A percentile compares a stretch with the other conserved stretches of the same genome.
Evolutionary conservation across 2,113 vertebrate species (phyloP).

Genomic region (Gymnarchus niloticus): DNA sequence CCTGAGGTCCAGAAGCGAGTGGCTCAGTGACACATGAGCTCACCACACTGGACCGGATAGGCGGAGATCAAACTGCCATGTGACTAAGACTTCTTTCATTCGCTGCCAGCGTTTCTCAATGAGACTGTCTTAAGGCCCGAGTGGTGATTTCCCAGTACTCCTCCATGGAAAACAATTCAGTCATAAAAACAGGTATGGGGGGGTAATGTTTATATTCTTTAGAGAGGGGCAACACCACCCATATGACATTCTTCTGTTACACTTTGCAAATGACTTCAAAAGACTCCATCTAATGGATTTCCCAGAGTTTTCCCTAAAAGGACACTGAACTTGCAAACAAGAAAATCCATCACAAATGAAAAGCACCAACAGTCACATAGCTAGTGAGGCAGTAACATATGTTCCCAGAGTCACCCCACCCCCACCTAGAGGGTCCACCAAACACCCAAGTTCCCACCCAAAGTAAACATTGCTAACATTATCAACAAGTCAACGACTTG

Average conservation of each 20-base stretch:
- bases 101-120: constrained; percentile 54
- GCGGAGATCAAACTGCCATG: constrained; percentile 54
- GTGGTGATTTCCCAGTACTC: constrained; percentile 21
- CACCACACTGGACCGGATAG: constrained; percentile 47
- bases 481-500: not conserved
- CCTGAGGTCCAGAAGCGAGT: constrained; percentile 60
- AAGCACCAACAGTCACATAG: not conserved
- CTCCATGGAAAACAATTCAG: constrained; percentile 2
- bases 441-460: not conserved
- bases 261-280: constrained; percentile 23
- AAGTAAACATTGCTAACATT: not conserved
- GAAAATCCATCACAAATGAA: not conserved
- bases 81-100: constrained; percentile 50
- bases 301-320: not conserved
- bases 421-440: not conserved
- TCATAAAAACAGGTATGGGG: not conserved
- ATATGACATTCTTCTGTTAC: not conserved
- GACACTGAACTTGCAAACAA: not conserved
- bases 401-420: not conserved
- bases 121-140: constrained; percentile 50
- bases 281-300: not conserved
- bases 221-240: constrained; percentile 5
- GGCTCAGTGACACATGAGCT: constrained; percentile 60
- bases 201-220: not conserved
- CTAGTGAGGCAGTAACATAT: not conserved